These are phyloP conservation scores for Drosophila auraria DNA, from an alignment of 1,140 invertebrate genomes.

Conservation along the genomic window DNA sequence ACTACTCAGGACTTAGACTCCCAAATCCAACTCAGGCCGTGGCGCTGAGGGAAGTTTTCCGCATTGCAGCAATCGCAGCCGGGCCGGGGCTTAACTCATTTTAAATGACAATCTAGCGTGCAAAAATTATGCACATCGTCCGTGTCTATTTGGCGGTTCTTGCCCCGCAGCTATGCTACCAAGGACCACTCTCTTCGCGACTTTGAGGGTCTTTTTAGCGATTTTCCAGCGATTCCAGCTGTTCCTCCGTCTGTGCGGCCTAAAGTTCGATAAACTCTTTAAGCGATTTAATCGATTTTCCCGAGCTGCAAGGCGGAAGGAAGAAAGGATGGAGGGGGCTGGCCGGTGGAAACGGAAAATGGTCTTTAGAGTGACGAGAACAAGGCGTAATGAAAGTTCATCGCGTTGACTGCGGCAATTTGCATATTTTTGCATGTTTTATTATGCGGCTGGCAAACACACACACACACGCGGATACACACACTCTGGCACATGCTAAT, in stretches of 20 bases:
- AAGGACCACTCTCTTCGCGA: conserved; percentile 17
- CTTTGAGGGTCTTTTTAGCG: background rate
- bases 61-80: conserved; percentile 74
- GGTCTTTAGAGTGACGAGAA: conserved; percentile 68
- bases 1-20: conserved; percentile 22
- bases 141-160: background rate
- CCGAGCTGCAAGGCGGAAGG: conserved; percentile 2
- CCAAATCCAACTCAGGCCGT: conserved; percentile 9
- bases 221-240: background rate
- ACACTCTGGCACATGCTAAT: conserved; percentile 51
- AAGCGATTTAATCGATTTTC: conserved; percentile 72
- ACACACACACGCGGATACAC: conserved; percentile 41
- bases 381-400: conserved; percentile 72
- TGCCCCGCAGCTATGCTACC: background rate
- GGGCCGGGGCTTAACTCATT: conserved; percentile 74
- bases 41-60: conserved; percentile 47
- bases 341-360: conserved; percentile 50
- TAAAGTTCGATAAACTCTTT: conserved; percentile 76
- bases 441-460: conserved; percentile 64
- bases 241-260: conserved; percentile 14
- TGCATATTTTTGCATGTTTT: conserved; percentile 83
- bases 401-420: conserved; percentile 80
- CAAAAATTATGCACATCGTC: conserved; percentile 72
- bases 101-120: conserved; percentile 84
- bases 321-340: too few species aligned